A percentile compares a stretch with the other conserved stretches of the same genome.
Conservation (phyloP, 2,888 invertebrate genomes). For the Patella ulyssiponensis region DNA sequence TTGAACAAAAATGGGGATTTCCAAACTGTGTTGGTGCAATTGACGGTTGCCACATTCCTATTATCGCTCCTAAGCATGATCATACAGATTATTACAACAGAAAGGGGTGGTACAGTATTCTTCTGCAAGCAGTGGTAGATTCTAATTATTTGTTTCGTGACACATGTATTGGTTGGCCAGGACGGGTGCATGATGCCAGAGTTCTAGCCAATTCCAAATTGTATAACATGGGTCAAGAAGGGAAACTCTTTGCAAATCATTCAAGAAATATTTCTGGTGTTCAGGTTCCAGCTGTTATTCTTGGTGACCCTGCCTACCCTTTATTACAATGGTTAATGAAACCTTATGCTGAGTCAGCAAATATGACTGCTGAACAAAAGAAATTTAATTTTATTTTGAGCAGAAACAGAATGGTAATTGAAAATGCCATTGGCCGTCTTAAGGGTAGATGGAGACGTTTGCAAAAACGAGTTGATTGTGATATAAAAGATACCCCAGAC, state of each 20-base stretch:
- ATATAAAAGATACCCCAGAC: background rate
- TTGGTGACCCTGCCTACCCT: slow-evolving; percentile 30
- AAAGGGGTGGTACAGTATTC: slow-evolving; percentile 28
- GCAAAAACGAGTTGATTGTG: background rate
- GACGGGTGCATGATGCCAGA: slow-evolving; percentile 28
- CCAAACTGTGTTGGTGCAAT: slow-evolving; percentile 32
- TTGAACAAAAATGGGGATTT: slow-evolving; percentile 26
- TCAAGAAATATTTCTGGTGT: background rate
- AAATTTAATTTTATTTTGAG: no score
- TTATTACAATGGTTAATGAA: slow-evolving; percentile 23
- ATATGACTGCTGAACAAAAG: no score
- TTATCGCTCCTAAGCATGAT: slow-evolving; percentile 25
- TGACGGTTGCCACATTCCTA: slow-evolving; percentile 34
- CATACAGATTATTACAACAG: slow-evolving; percentile 31
- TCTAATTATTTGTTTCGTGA: slow-evolving; percentile 22
- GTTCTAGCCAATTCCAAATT: slow-evolving; percentile 24
- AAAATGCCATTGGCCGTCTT: no score
- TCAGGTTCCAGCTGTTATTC: slow-evolving; percentile 19
- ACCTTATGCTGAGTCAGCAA: no score
- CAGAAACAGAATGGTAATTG: no score
- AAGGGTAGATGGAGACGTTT: background rate
- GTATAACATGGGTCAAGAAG: slow-evolving; percentile 15
- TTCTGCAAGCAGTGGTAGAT: slow-evolving; percentile 26
- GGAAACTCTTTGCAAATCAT: slow-evolving; percentile 9
- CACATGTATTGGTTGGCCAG: slow-evolving; percentile 27